These are phyloP conservation scores for Periphyllus acericola DNA, from an alignment of 2,888 invertebrate species.

Conservation along the genomic window DNA sequence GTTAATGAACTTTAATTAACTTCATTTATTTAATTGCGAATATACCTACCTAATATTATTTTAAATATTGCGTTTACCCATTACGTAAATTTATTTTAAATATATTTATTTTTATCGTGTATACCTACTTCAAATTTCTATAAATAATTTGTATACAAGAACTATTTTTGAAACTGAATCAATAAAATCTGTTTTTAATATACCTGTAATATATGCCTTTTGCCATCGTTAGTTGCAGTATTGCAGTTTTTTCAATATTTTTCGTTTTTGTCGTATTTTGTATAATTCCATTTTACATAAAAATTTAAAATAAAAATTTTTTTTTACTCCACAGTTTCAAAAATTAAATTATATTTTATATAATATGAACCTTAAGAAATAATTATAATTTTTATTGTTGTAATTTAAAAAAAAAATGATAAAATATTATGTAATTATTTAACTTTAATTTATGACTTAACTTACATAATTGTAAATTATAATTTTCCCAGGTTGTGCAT, in stretches of 20 bases:
- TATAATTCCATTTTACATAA: too few relatives aligned
- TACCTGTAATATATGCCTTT: too few relatives aligned
- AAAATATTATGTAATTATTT: neutral
- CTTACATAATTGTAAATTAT: neutral
- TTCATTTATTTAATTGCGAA: too few relatives aligned
- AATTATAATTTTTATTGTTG: constrained; percentile 5
- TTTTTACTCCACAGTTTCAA: neutral
- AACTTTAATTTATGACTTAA: neutral
- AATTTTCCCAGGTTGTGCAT: neutral
- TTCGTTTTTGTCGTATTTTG: neutral
- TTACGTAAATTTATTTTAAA: too few relatives aligned
- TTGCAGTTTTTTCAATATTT: neutral
- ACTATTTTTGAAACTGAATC: neutral
- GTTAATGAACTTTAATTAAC: too few relatives aligned
- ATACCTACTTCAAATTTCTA: neutral
- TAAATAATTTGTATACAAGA: neutral
- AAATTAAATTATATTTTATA: neutral
- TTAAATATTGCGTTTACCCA: too few relatives aligned
- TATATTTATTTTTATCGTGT: too few relatives aligned
- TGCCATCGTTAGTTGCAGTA: neutral
- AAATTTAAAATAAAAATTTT: neutral
- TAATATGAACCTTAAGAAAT: neutral
- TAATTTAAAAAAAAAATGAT: neutral
- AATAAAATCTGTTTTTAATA: neutral
- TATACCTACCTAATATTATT: too few relatives aligned